Conservation (phyloP, 1,140 invertebrate species). For the Brachionus asplanchnoidis region DNA sequence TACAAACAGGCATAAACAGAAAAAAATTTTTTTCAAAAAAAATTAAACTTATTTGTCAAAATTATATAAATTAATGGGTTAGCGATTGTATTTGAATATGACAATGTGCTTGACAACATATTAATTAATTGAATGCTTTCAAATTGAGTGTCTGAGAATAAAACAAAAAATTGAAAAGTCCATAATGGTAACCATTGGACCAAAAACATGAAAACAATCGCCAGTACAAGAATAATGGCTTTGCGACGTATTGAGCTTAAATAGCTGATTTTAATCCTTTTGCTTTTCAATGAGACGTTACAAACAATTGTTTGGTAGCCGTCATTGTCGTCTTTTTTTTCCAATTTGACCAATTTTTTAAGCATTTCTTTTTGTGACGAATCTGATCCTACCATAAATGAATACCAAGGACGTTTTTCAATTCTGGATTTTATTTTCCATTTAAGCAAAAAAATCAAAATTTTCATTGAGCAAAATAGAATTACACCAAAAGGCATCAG, state of each 20-base stretch:
- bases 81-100: conserved; percentile 30
- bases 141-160: background rate
- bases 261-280: conserved; percentile 1
- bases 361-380: background rate
- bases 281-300: background rate
- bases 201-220: conserved; percentile 1
- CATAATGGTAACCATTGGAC: conserved; percentile 36
- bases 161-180: conserved; percentile 10
- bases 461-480: background rate
- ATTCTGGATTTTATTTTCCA: background rate
- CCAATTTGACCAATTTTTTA: background rate
- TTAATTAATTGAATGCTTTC: conserved; percentile 6
- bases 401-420: background rate
- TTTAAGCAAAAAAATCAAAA: conserved; percentile 22
- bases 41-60: background rate
- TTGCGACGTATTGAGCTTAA: background rate
- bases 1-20: no score
- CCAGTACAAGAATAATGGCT: conserved; percentile 3
- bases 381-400: background rate
- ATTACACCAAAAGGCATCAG: background rate
- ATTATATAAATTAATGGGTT: conserved; percentile 37
- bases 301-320: conserved; percentile 1
- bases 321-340: background rate
- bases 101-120: conserved; percentile 4
- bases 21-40: background rate